phyloP scores from a whole-genome alignment of 2,113 vertebrate genomes.

The Sporophila hypoxantha region DNA sequence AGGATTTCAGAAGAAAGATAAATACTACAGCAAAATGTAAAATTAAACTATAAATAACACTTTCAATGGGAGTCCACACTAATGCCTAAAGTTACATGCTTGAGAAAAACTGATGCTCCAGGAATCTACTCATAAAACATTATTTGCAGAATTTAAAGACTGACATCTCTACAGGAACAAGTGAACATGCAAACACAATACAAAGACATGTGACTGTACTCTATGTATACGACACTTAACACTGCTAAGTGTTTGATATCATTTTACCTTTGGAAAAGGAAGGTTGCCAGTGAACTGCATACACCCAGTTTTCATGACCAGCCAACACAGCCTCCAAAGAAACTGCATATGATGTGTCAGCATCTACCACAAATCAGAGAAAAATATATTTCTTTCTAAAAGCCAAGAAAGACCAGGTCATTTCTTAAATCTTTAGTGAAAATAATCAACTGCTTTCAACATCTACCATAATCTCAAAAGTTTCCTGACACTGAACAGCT shows the following conservation, averaged over 20 bases:
- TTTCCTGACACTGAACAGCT: not conserved
- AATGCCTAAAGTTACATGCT: not conserved
- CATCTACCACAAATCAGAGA: constrained; percentile 60
- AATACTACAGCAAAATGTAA: not conserved
- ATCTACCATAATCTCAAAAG: not conserved
- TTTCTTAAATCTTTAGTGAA: not conserved
- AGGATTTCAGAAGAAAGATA: not conserved
- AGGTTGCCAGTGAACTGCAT: constrained; percentile 92
- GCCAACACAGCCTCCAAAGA: constrained; percentile 89
- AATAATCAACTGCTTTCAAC: not conserved
- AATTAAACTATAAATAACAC: not conserved
- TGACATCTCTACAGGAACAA: not conserved
- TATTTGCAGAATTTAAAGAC: not conserved
- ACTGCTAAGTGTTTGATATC: not conserved
- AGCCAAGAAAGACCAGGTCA: not conserved
- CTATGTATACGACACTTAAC: not conserved
- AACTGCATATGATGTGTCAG: constrained; percentile 71
- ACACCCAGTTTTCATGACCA: constrained; percentile 95
- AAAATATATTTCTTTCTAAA: constrained; percentile 8
- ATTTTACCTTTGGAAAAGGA: constrained; percentile 78
- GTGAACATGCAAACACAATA: not conserved
- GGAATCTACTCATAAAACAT: not conserved
- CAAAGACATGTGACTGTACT: not conserved
- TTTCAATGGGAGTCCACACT: not conserved
- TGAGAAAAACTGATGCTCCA: not conserved